A percentile compares a stretch with the other conserved stretches of the same genome.
These are phyloP conservation scores for Anguilla obscura DNA, from an alignment of 2,797 vertebrate genomes.

Conservation along the genomic window DNA sequence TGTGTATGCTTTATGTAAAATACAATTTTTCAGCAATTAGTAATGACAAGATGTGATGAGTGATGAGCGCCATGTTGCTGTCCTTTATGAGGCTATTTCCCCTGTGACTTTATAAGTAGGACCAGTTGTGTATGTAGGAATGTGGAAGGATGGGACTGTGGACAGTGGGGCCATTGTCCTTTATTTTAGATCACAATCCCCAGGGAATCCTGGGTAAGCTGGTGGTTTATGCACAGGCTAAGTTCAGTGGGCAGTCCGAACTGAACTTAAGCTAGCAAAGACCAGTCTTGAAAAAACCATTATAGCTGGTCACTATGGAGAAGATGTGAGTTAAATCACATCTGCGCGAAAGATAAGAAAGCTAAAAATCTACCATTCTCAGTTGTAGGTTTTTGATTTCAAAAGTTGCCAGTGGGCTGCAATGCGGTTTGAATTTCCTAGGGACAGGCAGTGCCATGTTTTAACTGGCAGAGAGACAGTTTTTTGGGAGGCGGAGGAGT, in stretches of 20 bases:
- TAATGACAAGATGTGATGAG: conserved; percentile 28
- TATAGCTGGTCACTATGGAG: neutral
- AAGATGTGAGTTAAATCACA: neutral
- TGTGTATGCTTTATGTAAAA: conserved; percentile 16
- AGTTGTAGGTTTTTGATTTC: neutral
- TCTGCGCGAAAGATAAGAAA: neutral
- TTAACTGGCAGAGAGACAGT: neutral
- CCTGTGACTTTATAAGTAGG: conserved; percentile 20
- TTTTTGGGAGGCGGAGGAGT: neutral
- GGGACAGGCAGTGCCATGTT: neutral
- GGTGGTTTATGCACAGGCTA: neutral
- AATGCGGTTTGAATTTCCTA: neutral
- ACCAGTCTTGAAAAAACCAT: conserved; percentile 21
- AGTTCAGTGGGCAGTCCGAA: neutral
- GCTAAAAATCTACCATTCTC: neutral
- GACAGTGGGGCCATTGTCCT: conserved; percentile 54
- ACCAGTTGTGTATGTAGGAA: conserved; percentile 43
- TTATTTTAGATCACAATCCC: conserved; percentile 36
- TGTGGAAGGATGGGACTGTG: conserved; percentile 42
- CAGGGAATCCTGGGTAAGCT: conserved; percentile 22
- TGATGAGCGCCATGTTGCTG: neutral
- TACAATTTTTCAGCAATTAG: conserved; percentile 29
- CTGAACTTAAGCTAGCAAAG: conserved; percentile 13
- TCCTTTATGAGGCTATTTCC: conserved; percentile 14
- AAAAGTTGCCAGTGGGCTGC: neutral